Evolutionary conservation across 2,113 vertebrate species (phyloP), one percentile per base, ranked within the genome.

Genomic region (Rhizomys pruinosus): DNA sequence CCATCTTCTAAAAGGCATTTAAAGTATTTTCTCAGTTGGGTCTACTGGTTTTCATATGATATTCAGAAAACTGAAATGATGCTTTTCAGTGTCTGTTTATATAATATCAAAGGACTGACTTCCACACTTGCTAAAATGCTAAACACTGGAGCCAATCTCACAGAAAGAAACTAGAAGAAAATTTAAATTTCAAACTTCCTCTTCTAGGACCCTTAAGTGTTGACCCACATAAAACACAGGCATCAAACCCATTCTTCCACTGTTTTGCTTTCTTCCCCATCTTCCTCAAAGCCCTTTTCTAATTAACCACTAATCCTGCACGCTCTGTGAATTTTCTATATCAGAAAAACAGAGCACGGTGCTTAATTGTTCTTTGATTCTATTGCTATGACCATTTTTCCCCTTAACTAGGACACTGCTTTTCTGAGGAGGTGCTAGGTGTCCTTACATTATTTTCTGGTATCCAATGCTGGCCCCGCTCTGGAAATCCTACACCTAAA

Each of bases 1-100:
- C 44, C 27, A 59, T 86, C 42, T 79, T 19, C 69, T 61, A 66
- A 81, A 61, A 64, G 59, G 27, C 27, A 44, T 44, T 73, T 81
- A 39, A 93, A 73, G 80, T 73, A 79, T 87, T 74, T 80, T 71
- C 68, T 93, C 74, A 64, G n/a, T 55, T 89, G 69, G 61, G 12
- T 59, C 76, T 11, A 25, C 88, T 72, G 16, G 10, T 57, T 76
- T 17, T 39, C 44, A 93, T 78, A 84, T 66, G 72, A 52, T 73
- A 8, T 44, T 91, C 71, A 77, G 20, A 86, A 93, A 89, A 57
- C 42, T 66, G 17, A 88, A 94, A 68, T 13, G 63, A 77, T 84
- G 87, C 9, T 59, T 84, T 71, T 66, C 27, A 11, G 11, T 57
- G 61, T 89, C 80, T 80, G 12, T 90, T 77, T 57, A 57, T 7